Evolutionary conservation across 2,888 invertebrate species (phyloP).

Genomic region (Drosophila helvetica): DNA sequence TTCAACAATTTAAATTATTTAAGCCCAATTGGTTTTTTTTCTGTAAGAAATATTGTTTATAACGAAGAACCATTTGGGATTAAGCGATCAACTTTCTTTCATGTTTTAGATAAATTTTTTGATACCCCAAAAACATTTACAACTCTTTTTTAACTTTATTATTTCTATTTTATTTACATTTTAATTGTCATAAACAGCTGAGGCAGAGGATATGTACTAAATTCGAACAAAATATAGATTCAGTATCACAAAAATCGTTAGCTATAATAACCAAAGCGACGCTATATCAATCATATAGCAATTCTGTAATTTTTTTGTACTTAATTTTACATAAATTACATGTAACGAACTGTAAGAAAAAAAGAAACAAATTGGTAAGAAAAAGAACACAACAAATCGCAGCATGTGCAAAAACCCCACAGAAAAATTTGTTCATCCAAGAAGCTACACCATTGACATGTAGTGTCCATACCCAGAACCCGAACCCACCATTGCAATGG

Average conservation of each 20-base stretch:
- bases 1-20: background rate
- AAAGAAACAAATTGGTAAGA: slow-evolving; percentile 71
- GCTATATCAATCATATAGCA: slow-evolving; percentile 69
- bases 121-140: slow-evolving; percentile 16
- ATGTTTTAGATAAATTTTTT: slow-evolving; percentile 13
- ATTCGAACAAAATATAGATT: slow-evolving; percentile 19
- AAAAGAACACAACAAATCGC: slow-evolving; percentile 34
- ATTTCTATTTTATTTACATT: slow-evolving; percentile 63
- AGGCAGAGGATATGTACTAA: slow-evolving; percentile 79
- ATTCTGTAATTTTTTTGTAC: slow-evolving; percentile 74
- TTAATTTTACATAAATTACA: slow-evolving; percentile 76
- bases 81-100: slow-evolving; percentile 20
- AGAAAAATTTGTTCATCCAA: slow-evolving; percentile 54
- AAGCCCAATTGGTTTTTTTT: background rate
- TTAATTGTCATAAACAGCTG: slow-evolving; percentile 74
- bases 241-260: slow-evolving; percentile 66
- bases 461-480: slow-evolving; percentile 37
- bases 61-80: background rate
- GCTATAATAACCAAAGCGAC: slow-evolving; percentile 73
- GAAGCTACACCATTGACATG: slow-evolving; percentile 68
- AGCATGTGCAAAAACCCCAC: slow-evolving; percentile 54
- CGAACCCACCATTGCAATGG: slow-evolving; percentile 13
- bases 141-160: slow-evolving; percentile 55
- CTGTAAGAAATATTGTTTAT: background rate
- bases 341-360: slow-evolving; percentile 72